These are phyloP conservation scores for Pentalonia nigronervosa DNA, from an alignment of 1,140 invertebrate species.

Conservation along the genomic window DNA sequence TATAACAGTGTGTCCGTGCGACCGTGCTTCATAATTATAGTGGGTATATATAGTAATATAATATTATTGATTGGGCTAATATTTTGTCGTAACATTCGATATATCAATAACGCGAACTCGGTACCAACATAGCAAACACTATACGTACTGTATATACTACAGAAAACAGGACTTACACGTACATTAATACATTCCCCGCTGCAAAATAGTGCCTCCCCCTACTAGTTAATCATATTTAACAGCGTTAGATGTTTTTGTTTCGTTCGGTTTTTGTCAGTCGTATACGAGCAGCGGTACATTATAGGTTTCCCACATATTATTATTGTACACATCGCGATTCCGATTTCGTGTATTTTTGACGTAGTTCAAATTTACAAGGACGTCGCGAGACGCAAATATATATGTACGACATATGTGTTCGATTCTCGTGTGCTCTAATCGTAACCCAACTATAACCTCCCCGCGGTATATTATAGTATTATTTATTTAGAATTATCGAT, in stretches of 20 bases:
- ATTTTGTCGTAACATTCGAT: neutral
- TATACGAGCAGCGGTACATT: neutral
- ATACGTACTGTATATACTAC: neutral
- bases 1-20: neutral
- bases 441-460: neutral
- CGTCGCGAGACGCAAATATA: neutral
- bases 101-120: neutral
- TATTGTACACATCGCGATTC: neutral
- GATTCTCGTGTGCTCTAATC: neutral
- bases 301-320: neutral
- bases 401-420: neutral
- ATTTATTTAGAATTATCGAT: neutral
- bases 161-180: neutral
- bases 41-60: too few species aligned
- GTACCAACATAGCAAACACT: neutral
- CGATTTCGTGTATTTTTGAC: neutral
- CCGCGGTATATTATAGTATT: neutral
- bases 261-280: neutral
- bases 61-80: neutral
- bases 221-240: slow-evolving; percentile 2
- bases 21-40: neutral
- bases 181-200: neutral
- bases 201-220: neutral
- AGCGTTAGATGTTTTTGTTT: neutral
- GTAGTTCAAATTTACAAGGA: neutral